A percentile compares a stretch with the other conserved stretches of the same genome.
phyloP scores from a whole-genome alignment of 2,888 invertebrate species.

The Pachydiplax longipennis region DNA sequence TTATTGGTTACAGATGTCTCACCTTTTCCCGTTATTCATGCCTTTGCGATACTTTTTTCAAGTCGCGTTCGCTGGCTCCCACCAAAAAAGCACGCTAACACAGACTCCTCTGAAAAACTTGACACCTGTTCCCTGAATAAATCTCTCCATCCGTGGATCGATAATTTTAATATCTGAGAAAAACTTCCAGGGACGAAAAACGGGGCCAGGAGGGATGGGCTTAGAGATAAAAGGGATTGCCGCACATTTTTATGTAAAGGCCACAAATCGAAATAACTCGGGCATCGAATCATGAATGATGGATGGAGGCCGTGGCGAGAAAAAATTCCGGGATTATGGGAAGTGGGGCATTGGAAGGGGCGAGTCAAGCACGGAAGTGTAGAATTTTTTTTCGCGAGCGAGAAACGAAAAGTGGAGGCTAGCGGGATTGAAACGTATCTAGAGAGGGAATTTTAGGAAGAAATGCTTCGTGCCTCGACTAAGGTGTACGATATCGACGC shows the following conservation, averaged over 20 bases:
- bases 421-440: not conserved
- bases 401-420: not conserved
- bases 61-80: not conserved
- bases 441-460: not conserved
- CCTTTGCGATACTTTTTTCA: not conserved
- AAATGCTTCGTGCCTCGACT: not conserved
- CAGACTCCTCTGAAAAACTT: not conserved
- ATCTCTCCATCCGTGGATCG: not conserved
- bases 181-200: not conserved
- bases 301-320: no score
- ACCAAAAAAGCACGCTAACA: not conserved
- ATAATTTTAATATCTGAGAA: conserved; percentile 7
- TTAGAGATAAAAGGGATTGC: no score
- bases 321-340: no score
- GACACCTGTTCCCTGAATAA: conserved; percentile 31
- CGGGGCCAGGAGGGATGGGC: not conserved
- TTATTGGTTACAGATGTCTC: conserved; percentile 3
- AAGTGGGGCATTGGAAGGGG: no score
- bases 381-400: not conserved
- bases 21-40: conserved; percentile 10
- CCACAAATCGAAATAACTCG: no score
- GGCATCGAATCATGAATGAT: no score
- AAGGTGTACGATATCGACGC: not conserved
- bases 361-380: no score
- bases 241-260: no score